Conservation (phyloP, 1,140 invertebrate species). For the Drosophila triauraria region DNA sequence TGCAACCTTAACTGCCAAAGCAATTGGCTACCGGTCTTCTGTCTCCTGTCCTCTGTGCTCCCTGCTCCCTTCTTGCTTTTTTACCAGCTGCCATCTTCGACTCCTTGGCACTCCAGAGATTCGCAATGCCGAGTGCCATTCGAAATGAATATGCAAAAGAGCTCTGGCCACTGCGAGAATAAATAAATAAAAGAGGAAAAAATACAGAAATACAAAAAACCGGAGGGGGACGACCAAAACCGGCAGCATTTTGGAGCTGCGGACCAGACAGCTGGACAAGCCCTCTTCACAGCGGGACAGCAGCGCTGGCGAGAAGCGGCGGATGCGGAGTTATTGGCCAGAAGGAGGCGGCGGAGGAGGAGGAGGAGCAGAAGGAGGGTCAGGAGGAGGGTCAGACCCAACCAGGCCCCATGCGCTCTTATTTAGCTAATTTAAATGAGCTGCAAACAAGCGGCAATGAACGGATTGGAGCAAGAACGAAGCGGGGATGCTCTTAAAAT, state of each 20-base stretch:
- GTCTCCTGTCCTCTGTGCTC: background rate
- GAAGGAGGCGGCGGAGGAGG: background rate
- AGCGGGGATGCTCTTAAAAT: background rate
- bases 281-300: slow-evolving; percentile 60
- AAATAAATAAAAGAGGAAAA: slow-evolving; percentile 32
- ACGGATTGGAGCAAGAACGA: background rate
- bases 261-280: slow-evolving; percentile 63
- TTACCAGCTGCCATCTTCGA: slow-evolving; percentile 17
- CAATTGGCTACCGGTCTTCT: slow-evolving; percentile 82
- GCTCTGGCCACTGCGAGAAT: slow-evolving; percentile 18
- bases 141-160: slow-evolving; percentile 78
- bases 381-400: slow-evolving; percentile 11
- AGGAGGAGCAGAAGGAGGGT: background rate
- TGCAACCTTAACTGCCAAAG: slow-evolving; percentile 81
- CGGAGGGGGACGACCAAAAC: slow-evolving; percentile 25
- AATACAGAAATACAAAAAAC: background rate
- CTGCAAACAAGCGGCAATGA: slow-evolving; percentile 51
- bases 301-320: slow-evolving; percentile 4
- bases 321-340: slow-evolving; percentile 5
- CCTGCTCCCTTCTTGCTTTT: background rate
- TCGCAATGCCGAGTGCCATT: slow-evolving; percentile 36
- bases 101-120: slow-evolving; percentile 22
- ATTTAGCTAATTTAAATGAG: slow-evolving; percentile 75
- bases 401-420: slow-evolving; percentile 43
- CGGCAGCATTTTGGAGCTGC: slow-evolving; percentile 60